Base-by-base conservation (phyloP, 2,113 vertebrate species). In the Barbus barbus region DNA sequence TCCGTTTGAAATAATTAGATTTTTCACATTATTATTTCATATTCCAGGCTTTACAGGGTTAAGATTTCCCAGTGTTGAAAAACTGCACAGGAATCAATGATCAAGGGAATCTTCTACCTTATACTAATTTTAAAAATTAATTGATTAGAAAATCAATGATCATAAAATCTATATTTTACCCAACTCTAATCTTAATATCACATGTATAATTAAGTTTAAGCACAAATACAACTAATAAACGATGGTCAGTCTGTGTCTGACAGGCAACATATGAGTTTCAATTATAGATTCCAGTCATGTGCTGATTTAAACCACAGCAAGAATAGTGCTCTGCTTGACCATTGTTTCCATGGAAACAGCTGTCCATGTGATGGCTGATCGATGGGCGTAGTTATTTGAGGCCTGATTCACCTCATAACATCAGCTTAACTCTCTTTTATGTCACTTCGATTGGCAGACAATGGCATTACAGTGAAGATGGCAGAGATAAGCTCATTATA, bases 331-430 rank as follows among this genome's bases (percentile, higher is more conserved):
- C 60, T 77, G 80, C 48, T 85, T 89, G 84, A 88, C 86, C 86
- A 86, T 58, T 41, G 91, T 93, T 92, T 53, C 92, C 87, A 91
- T 92, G 88, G 92, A 84, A 90, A 93, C 92, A 0, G 53, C 8
- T 82, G 74, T 86, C 38, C 13, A 16, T 53, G 84, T 61, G 77
- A 85, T 24, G 28, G 31, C 76, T 92, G 90, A 92, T 87, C 91
- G 89, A 93, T 89, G 90, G 81, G 60, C 80, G 65, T 78, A 81
- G 88, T 88, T 87, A 89, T 91, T 85, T 89, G 82, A 90, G 84
- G 72, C 69, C 87, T 87, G 86, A 88, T 84, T 91, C 91, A 85
- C 86, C 86, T 90, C 85, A 86, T 86, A 90, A 85, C 51, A 41
- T 79, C 75, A 83, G 84, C 65, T 84, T 63, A 88, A 61, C 63